phyloP scores from a whole-genome alignment of 2,888 invertebrate genomes.

The Parthenolecanium corni region DNA sequence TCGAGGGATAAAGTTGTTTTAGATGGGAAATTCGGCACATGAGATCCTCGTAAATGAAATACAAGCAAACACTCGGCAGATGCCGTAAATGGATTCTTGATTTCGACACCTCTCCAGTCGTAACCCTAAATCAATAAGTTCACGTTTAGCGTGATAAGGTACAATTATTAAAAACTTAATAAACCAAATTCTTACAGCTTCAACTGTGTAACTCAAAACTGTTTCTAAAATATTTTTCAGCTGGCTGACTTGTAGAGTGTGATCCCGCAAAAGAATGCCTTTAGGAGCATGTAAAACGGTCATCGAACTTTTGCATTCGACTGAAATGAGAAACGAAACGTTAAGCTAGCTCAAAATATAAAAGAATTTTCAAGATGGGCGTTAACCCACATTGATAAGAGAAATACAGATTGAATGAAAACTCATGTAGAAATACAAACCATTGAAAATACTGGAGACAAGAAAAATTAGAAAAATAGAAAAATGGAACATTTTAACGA shows the following conservation, averaged over 20 bases:
- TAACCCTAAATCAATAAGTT: background rate
- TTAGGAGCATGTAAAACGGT: slow-evolving; percentile 6
- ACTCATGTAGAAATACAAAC: too few species aligned
- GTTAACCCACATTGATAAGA: too few species aligned
- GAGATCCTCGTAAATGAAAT: slow-evolving; percentile 57
- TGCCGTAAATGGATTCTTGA: slow-evolving; percentile 50
- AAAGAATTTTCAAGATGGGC: too few species aligned
- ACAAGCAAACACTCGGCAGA: slow-evolving; percentile 60
- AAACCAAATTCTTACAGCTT: background rate
- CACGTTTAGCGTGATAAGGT: background rate
- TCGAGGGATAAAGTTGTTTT: slow-evolving; percentile 47
- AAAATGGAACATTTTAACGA: too few species aligned
- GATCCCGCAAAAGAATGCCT: background rate
- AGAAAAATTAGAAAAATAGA: too few species aligned
- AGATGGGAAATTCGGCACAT: slow-evolving; percentile 39
- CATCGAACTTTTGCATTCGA: slow-evolving; percentile 11
- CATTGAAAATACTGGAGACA: too few species aligned
- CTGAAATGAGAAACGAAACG: background rate
- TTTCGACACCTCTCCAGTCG: background rate
- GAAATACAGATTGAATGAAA: too few species aligned
- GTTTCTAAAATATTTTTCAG: slow-evolving; percentile 13
- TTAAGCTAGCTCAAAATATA: too few species aligned
- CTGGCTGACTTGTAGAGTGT: background rate
- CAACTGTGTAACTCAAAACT: slow-evolving; percentile 10
- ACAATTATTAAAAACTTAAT: background rate